Conservation (phyloP, 2,888 invertebrate species). For the Bimastos eiseni region DNA sequence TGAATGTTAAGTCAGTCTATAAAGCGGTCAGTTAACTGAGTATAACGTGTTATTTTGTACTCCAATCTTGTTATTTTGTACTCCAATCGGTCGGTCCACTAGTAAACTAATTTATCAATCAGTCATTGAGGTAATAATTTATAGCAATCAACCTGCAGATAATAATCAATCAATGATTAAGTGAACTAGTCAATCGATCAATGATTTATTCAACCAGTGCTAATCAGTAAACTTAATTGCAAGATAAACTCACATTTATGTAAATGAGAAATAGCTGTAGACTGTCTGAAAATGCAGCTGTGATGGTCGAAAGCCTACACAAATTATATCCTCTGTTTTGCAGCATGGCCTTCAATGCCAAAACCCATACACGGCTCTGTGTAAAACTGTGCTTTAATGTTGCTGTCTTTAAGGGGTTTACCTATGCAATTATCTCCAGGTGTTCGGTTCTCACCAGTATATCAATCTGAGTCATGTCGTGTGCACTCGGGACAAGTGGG, state of each 20-base stretch:
- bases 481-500: background rate
- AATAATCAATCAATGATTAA: background rate
- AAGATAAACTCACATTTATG: background rate
- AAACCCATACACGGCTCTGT: background rate
- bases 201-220: background rate
- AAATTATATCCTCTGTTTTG: too few species aligned
- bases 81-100: too few species aligned
- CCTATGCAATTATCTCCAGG: background rate
- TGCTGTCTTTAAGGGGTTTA: background rate
- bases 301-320: background rate
- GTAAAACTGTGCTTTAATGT: background rate
- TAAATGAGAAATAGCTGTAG: background rate
- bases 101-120: background rate
- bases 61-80: background rate
- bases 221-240: background rate
- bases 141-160: background rate
- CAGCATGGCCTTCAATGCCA: background rate
- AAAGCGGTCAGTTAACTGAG: background rate
- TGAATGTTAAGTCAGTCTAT: too few species aligned
- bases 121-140: too few species aligned
- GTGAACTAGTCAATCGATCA: background rate
- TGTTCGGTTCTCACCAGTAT: background rate
- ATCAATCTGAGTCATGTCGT: background rate
- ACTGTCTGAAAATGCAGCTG: background rate
- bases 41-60: background rate